Base-by-base conservation (phyloP, 1,140 invertebrate species). In the Acromyrmex echinatior region DNA sequence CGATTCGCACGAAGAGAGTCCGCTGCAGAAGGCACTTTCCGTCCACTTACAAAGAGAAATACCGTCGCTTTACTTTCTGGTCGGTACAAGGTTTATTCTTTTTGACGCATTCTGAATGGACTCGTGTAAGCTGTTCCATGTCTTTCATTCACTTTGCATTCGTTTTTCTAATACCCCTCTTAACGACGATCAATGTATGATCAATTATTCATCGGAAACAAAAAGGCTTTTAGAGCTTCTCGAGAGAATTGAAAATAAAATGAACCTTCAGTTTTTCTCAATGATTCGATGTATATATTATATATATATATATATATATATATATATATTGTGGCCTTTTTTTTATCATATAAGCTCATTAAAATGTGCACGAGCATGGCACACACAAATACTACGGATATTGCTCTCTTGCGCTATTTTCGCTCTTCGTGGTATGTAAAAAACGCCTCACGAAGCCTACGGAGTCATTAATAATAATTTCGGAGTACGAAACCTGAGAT, bases 11-110 rank as follows among this genome's bases (percentile, higher is more conserved):
- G 25, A 74, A 60, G 45, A 73, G 56, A 63, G 80, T 84, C 56
- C 80, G 70, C 70, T 84, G 80, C 80, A 84, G 80, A 45, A 84
- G 80, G 39, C 80, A 76, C 80, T 84, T 74, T 14, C 58, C 80
- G 70, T 76, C 80, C 80, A 84, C 70, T 84, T 76, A 76, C 80
- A 84, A 84, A 84, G 80, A 84, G 80, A 84, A 84, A 84, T 84
- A 84, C 70, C 70, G 80, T n/a, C 80, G 39, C 35, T 84, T 84
- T 74, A 84, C 70, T 74, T 49, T 74, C 70, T 58, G 51, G 65
- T 58, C 70, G 70, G 70, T 56, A 71, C 80, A 31, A 21, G 56
- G n/a, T 76, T 21, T 25, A 39, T 62, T 51, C 56, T 84, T 84
- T 84, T 84, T 51, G 39, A 84, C 68, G 56, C 14, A 45, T 28